These are phyloP conservation scores for Thomomys bottae DNA, from an alignment of 2,113 vertebrate genomes.

Conservation along the genomic window DNA sequence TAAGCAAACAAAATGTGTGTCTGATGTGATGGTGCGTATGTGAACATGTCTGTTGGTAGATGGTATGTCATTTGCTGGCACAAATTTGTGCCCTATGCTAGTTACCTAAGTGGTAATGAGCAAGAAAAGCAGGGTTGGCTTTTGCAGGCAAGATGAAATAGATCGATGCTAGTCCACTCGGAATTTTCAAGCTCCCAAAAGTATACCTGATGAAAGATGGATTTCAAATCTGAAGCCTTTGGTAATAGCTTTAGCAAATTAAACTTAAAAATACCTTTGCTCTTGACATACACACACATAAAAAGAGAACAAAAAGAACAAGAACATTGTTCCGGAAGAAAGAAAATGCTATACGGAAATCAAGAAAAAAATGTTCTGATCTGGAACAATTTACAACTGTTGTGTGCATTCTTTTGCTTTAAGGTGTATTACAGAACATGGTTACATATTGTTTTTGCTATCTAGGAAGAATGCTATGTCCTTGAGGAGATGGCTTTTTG, in stretches of 20 bases:
- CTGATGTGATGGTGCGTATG: not conserved
- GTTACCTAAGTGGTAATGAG: not conserved
- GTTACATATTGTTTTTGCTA: not conserved
- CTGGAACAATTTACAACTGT: not conserved
- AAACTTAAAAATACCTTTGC: not conserved
- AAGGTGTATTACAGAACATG: not conserved
- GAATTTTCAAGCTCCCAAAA: conserved; percentile 48
- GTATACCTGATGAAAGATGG: conserved; percentile 55
- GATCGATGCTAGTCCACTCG: conserved; percentile 7
- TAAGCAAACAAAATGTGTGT: conserved; percentile 41
- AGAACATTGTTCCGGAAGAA: conserved; percentile 8
- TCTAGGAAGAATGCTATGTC: not conserved
- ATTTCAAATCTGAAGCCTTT: conserved; percentile 60
- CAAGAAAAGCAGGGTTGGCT: not conserved
- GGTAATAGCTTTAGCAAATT: conserved; percentile 35
- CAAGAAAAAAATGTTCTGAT: conserved; percentile 45
- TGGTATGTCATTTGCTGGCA: not conserved
- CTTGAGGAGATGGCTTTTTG: not conserved
- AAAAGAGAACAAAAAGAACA: not conserved
- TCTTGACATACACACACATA: too few relatives aligned
- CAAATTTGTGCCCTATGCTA: not conserved
- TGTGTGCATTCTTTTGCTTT: not conserved
- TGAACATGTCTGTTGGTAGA: not conserved
- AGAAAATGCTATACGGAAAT: conserved; percentile 34
- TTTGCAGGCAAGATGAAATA: not conserved